These are phyloP conservation scores for Delichon dasypus DNA, from an alignment of 2,797 vertebrate genomes.

Conservation along the genomic window DNA sequence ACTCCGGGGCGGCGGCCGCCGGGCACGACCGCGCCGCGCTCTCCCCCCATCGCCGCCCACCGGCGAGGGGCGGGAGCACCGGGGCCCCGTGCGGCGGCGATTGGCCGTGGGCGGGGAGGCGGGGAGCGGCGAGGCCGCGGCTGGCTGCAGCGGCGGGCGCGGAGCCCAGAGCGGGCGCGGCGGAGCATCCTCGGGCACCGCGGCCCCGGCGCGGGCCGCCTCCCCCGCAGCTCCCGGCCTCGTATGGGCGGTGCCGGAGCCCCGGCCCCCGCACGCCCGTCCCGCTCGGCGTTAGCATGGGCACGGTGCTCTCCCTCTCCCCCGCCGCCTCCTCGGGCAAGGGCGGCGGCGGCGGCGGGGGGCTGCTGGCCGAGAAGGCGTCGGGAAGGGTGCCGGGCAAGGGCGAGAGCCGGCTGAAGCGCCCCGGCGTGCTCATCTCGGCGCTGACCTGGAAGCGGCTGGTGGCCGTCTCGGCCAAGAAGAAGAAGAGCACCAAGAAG, in stretches of 20 bases:
- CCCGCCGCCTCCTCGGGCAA: constrained; percentile 81
- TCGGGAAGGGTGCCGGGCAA: constrained; percentile 3
- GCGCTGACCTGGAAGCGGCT: constrained; percentile 90
- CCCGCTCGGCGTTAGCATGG: constrained; percentile 81
- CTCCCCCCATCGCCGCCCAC: neutral
- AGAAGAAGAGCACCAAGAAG: constrained; percentile 65
- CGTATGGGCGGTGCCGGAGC: constrained; percentile 39
- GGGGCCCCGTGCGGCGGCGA: neutral
- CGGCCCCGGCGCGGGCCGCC: constrained; percentile 10
- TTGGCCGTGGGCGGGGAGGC: constrained; percentile 19
- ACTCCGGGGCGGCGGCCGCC: neutral
- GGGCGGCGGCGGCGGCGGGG: constrained; percentile 61
- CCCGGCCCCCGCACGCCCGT: constrained; percentile 27
- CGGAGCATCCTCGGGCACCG: constrained; percentile 49
- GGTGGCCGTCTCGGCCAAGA: constrained; percentile 87
- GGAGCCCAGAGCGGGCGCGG: constrained; percentile 53
- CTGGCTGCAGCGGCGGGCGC: constrained; percentile 65
- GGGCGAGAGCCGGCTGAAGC: constrained; percentile 85
- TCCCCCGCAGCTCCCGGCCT: constrained; percentile 44
- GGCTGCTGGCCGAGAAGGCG: constrained; percentile 68
- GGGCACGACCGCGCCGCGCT: neutral
- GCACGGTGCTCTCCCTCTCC: constrained; percentile 92
- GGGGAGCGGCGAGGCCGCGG: constrained; percentile 32
- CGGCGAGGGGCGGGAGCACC: neutral
- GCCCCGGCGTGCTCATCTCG: constrained; percentile 87